Evolutionary conservation across 64 coral and sea anemone genomes (phyloP), one percentile per base, ranked within the genome.

Genomic region (Pocillopora damicornis): DNA sequence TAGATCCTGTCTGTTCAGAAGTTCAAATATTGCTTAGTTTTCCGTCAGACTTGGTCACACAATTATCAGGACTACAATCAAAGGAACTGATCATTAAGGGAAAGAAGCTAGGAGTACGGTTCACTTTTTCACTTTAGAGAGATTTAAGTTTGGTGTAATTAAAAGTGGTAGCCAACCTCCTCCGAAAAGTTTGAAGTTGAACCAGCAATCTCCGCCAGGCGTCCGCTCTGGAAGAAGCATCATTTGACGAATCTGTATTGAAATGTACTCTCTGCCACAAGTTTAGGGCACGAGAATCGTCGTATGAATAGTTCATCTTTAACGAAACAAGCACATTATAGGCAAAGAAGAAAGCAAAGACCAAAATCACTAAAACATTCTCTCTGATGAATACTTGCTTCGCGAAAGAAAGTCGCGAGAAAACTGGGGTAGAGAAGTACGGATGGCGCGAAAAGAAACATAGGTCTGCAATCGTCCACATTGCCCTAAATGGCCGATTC

Each of bases 211-310:
- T 77, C 65, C 93, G 93, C 66, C 82, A 63, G 56, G 61, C 81
- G 73, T 90, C 83, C 37, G 88, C 93, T 81, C 60, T 69, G 62
- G 17, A 20, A 13, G 66, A 80, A 75, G 77, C 35, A 1, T 37
- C 64, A 45, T 76, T 77, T 18, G 61, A 35, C 14, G 73, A 89
- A 37, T 94, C 81, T 10, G 83, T 69, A n/a, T 83, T 63, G 71
- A 94, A 90, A n/a, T 77, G 86, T 37, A 89, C 69, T 34, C 34
- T 90, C 73, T 94, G 93, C 93, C 93, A 94, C 5, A 88, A 37
- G 35, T 86, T 90, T 58, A 94, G 63, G 1, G 80, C 76, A 65
- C 79, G 63, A 26, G 63, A 86, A 12, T 87, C 88, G 35, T 45
- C 65, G 2, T 64, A 15, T 15, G 75, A 77, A 73, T 89, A 77